These are phyloP conservation scores for Barypeithes pellucidus DNA, from an alignment of 2,888 invertebrate genomes.

Conservation along the genomic window DNA sequence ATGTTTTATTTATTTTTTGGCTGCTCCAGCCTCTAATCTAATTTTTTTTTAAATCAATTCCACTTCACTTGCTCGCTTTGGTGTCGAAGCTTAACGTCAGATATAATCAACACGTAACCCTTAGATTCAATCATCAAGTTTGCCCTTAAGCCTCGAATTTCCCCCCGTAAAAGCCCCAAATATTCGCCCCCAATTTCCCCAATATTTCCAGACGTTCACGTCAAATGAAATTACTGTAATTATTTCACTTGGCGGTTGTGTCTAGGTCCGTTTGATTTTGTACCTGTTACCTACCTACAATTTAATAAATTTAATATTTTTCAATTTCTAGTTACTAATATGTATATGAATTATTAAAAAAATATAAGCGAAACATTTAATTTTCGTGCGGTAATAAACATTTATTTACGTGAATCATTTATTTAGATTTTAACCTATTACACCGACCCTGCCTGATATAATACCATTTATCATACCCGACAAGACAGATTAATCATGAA, in stretches of 20 bases:
- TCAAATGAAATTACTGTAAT: constrained; percentile 38
- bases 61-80: constrained; percentile 1
- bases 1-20: no score
- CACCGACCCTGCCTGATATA: background rate
- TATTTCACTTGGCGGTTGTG: constrained; percentile 29
- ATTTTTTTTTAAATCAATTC: constrained; percentile 4
- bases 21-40: background rate
- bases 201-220: constrained; percentile 32
- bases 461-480: background rate
- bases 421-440: constrained; percentile 1
- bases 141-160: background rate
- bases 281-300: constrained; percentile 30
- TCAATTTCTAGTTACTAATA: no score
- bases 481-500: constrained; percentile 16
- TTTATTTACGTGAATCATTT: constrained; percentile 13
- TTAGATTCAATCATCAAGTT: constrained; percentile 4
- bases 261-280: constrained; percentile 28
- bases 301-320: no score
- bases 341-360: no score
- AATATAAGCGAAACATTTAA: no score
- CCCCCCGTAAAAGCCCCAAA: background rate
- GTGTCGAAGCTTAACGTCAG: constrained; percentile 2
- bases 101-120: constrained; percentile 23
- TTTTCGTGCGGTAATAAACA: background rate
- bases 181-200: background rate